Percentiles rank a stretch among this genome's conserved stretches.
Conservation (phyloP, 2,888 invertebrate genomes). For the Macroteleia sp. region DNA sequence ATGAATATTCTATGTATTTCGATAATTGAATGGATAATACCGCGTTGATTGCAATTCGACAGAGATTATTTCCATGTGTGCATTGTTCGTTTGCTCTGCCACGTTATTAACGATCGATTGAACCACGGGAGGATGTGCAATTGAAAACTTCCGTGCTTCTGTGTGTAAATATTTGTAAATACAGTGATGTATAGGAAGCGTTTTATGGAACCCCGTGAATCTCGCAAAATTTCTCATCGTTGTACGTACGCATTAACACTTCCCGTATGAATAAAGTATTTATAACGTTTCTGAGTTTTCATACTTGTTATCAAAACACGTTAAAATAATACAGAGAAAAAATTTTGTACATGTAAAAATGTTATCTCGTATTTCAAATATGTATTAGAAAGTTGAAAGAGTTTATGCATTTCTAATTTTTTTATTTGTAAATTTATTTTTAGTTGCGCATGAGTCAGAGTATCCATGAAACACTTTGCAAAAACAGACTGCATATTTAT, state of each 20-base stretch:
- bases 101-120: slow-evolving; percentile 56
- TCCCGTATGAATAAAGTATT: slow-evolving; percentile 28
- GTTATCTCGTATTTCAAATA: not conserved
- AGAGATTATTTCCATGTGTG: slow-evolving; percentile 23
- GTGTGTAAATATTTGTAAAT: slow-evolving; percentile 81
- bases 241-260: slow-evolving; percentile 36
- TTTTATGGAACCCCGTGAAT: slow-evolving; percentile 46
- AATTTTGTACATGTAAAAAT: slow-evolving; percentile 29
- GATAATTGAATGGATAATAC: slow-evolving; percentile 46
- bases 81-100: slow-evolving; percentile 48
- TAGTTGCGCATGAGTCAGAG: slow-evolving; percentile 14
- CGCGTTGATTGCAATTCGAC: not conserved
- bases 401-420: slow-evolving; percentile 8
- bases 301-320: slow-evolving; percentile 14
- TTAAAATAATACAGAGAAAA: not conserved
- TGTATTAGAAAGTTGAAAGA: not conserved
- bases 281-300: slow-evolving; percentile 26
- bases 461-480: slow-evolving; percentile 44
- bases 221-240: slow-evolving; percentile 43
- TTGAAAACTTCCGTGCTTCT: slow-evolving; percentile 64
- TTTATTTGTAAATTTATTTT: slow-evolving; percentile 6
- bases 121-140: slow-evolving; percentile 64
- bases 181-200: slow-evolving; percentile 64
- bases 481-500: slow-evolving; percentile 69
- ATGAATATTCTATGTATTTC: slow-evolving; percentile 28